Evolutionary conservation across 1,140 invertebrate species (phyloP).

Genomic region (Cherax destructor): DNA sequence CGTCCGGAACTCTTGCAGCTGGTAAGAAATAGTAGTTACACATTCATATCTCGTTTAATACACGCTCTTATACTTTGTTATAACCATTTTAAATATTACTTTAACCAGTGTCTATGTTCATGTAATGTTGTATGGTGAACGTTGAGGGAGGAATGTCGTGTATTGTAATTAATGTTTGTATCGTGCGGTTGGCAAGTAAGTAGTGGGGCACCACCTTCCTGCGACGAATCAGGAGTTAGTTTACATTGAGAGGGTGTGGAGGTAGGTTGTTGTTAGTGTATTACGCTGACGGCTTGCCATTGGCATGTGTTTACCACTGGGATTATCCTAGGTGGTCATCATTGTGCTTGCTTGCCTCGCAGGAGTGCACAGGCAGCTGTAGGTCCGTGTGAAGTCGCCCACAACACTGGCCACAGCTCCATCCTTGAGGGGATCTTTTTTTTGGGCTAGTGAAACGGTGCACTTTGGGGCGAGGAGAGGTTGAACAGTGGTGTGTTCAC

Average conservation of each 20-base stretch:
- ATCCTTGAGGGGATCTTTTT: neutral
- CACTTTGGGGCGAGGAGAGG: neutral
- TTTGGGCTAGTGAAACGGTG: neutral
- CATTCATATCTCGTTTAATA: too few relatives aligned
- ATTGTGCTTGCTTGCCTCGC: neutral
- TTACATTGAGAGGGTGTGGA: conserved; percentile 6
- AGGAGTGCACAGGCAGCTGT: neutral
- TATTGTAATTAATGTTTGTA: neutral
- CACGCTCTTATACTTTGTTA: too few relatives aligned
- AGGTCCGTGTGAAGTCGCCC: neutral
- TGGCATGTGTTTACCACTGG: neutral
- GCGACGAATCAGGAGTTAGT: conserved; percentile 1
- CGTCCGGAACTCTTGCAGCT: too few relatives aligned
- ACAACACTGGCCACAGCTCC: neutral
- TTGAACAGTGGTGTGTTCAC: neutral
- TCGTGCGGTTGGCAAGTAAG: conserved; percentile 1
- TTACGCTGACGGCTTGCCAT: neutral
- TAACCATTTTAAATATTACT: too few relatives aligned
- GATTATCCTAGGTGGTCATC: neutral
- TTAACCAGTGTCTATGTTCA: too few relatives aligned
- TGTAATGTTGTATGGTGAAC: neutral
- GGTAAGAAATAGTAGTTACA: too few relatives aligned
- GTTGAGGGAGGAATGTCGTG: neutral
- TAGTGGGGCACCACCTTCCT: conserved; percentile 5
- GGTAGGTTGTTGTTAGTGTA: neutral